phyloP scores from a whole-genome alignment of 2,888 invertebrate species.

The Tachina lurida region DNA sequence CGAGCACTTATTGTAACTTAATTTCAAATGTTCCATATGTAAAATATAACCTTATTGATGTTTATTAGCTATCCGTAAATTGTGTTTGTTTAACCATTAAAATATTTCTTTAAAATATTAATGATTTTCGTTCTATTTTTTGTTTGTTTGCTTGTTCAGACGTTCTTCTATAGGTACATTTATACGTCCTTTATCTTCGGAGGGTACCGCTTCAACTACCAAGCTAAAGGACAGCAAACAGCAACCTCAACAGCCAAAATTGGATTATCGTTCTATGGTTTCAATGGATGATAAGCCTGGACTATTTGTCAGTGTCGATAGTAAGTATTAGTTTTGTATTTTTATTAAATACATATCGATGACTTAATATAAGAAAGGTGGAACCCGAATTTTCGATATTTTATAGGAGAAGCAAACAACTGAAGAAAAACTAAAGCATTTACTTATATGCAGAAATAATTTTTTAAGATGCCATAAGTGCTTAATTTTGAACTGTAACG shows the following conservation, averaged over 20 bases:
- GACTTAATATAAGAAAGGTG: too few species aligned
- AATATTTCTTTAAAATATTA: conserved; percentile 22
- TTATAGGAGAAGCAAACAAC: too few species aligned
- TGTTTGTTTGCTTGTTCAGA: conserved; percentile 83
- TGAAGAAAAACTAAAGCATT: too few species aligned
- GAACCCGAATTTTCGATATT: too few species aligned
- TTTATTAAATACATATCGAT: neutral
- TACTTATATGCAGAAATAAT: too few species aligned
- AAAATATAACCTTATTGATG: conserved; percentile 9
- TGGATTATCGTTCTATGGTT: conserved; percentile 96
- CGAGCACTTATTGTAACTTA: neutral
- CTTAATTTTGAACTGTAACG: too few species aligned
- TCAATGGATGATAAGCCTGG: conserved; percentile 97
- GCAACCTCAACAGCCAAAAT: conserved; percentile 89
- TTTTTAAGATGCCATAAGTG: too few species aligned
- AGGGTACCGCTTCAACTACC: conserved; percentile 85
- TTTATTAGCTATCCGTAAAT: conserved; percentile 25
- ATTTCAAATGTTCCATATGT: conserved; percentile 13
- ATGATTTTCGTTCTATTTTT: neutral
- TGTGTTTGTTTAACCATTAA: neutral
- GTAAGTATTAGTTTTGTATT: conserved; percentile 85
- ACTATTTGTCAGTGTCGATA: conserved; percentile 96
- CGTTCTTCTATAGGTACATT: conserved; percentile 94
- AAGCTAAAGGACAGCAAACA: conserved; percentile 85
- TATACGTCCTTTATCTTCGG: conserved; percentile 89